Percentiles rank a stretch among this genome's conserved stretches.
These are phyloP conservation scores for Hippotragus niger DNA, from an alignment of 2,113 vertebrate species.

Conservation along the genomic window DNA sequence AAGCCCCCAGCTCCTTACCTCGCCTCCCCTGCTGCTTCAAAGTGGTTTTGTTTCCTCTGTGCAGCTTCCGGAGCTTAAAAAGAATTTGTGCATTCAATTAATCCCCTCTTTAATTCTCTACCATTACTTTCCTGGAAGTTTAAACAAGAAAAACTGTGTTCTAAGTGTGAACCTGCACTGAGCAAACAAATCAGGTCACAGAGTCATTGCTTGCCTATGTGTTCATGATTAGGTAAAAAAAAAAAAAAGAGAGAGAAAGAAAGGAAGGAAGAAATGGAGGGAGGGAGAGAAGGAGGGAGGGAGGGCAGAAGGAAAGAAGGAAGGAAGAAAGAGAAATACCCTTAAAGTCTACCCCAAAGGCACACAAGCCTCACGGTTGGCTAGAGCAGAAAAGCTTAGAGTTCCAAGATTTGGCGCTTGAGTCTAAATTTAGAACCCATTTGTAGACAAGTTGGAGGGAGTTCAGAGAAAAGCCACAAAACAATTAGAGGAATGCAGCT, in stretches of 20 bases:
- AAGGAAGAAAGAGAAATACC: neutral
- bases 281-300: neutral
- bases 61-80: neutral
- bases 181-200: slow-evolving; percentile 30
- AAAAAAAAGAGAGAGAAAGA: neutral
- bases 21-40: neutral
- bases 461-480: slow-evolving; percentile 72
- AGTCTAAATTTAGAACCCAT: slow-evolving; percentile 70
- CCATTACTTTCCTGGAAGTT: slow-evolving; percentile 4
- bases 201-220: neutral
- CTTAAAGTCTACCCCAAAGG: neutral
- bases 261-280: neutral
- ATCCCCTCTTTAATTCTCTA: slow-evolving; percentile 31
- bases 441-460: slow-evolving; percentile 72
- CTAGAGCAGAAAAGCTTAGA: slow-evolving; percentile 30
- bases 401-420: slow-evolving; percentile 31
- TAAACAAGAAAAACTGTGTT: slow-evolving; percentile 33
- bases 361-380: neutral
- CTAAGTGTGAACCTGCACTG: neutral
- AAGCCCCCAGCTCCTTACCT: accelerated
- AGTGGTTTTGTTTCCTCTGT: slow-evolving; percentile 10
- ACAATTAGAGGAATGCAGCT: slow-evolving; percentile 69
- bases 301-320: neutral
- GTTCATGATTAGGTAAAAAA: neutral
- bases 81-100: neutral